Percentiles rank a stretch among this genome's conserved stretches.
Conservation (phyloP, 2,888 invertebrate species). For the Belgica antarctica region DNA sequence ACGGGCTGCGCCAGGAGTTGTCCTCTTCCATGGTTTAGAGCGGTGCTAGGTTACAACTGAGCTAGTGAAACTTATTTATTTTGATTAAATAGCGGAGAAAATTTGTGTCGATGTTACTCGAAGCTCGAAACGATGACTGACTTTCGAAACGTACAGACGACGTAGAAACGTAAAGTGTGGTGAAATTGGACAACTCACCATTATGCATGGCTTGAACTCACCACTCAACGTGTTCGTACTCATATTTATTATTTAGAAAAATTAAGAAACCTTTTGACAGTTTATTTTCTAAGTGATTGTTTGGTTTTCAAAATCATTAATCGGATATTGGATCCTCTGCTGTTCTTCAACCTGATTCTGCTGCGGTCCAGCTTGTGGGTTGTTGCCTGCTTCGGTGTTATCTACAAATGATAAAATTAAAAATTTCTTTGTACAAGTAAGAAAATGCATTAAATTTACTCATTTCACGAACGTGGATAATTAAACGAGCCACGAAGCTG, state of each 20-base stretch:
- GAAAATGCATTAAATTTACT: conserved; percentile 59
- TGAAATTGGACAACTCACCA: too few relatives aligned
- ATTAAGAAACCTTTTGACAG: too few relatives aligned
- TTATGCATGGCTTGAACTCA: too few relatives aligned
- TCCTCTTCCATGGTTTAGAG: conserved; percentile 33
- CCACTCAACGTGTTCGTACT: too few relatives aligned
- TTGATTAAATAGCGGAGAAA: neutral
- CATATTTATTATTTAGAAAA: too few relatives aligned
- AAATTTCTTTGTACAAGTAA: neutral
- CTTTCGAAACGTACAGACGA: too few relatives aligned
- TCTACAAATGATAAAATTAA: too few relatives aligned
- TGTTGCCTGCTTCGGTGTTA: conserved; percentile 26
- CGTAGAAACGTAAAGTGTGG: too few relatives aligned
- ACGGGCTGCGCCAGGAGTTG: conserved; percentile 68
- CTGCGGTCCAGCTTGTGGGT: conserved; percentile 46
- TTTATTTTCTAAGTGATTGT: too few relatives aligned
- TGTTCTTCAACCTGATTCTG: conserved; percentile 41
- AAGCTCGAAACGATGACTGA: neutral
- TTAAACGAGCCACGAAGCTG: neutral
- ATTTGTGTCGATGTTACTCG: neutral
- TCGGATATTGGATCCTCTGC: conserved; percentile 72
- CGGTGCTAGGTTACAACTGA: neutral
- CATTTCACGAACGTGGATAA: conserved; percentile 46
- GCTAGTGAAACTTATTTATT: neutral
- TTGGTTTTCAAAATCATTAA: conserved; percentile 82